These are phyloP conservation scores for Porites lutea DNA, from an alignment of 64 coral and sea anemone genomes.

Conservation along the genomic window DNA sequence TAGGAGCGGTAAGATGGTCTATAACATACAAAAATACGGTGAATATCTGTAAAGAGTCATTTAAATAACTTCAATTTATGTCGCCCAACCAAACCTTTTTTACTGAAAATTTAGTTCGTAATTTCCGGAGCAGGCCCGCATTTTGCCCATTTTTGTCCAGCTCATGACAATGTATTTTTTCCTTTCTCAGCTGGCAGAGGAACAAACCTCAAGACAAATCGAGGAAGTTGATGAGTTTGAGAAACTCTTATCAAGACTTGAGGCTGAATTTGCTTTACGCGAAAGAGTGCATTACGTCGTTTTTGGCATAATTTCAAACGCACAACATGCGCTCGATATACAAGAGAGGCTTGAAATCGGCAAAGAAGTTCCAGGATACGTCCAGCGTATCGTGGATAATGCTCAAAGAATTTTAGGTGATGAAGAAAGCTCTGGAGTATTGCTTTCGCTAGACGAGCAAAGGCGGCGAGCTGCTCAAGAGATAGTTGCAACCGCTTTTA, in stretches of 20 bases:
- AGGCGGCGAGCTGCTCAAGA: background rate
- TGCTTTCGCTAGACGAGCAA: background rate
- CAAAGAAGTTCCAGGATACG: background rate
- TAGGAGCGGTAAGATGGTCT: conserved; percentile 13
- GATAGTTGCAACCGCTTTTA: background rate
- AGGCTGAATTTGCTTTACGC: conserved; percentile 8
- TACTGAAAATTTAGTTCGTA: too few relatives aligned
- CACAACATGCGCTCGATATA: background rate
- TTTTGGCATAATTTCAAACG: conserved; percentile 20
- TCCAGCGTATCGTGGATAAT: background rate
- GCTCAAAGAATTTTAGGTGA: background rate
- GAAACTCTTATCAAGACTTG: conserved; percentile 1
- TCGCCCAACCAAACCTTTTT: too few relatives aligned
- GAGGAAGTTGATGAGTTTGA: conserved; percentile 11
- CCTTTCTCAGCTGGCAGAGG: conserved; percentile 10
- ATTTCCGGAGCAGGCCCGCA: too few relatives aligned
- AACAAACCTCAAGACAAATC: background rate
- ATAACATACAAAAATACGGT: too few relatives aligned
- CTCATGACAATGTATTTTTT: background rate
- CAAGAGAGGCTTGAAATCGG: background rate
- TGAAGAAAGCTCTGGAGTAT: background rate
- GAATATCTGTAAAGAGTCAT: too few relatives aligned
- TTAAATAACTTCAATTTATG: too few relatives aligned
- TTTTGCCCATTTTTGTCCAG: background rate
- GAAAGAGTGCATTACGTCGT: conserved; percentile 28